phyloP scores from a whole-genome alignment of 2,797 vertebrate species.

The Myotis findleyi region DNA sequence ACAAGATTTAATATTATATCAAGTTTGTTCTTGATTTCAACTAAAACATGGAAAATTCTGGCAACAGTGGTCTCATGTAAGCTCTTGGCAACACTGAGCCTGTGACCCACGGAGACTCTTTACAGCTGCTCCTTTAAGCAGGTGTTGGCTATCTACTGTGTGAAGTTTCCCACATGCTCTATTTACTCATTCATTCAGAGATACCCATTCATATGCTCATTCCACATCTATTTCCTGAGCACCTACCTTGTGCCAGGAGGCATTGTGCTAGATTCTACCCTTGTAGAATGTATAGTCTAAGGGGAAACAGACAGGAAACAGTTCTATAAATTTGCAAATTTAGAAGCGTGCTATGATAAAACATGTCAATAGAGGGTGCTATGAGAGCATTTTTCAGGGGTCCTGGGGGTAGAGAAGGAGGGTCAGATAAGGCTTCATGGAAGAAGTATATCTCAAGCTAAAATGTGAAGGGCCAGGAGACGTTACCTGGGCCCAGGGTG shows the following conservation, averaged over 20 bases:
- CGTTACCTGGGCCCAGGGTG: neutral
- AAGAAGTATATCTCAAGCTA: neutral
- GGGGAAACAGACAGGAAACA: neutral
- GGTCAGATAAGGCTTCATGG: neutral
- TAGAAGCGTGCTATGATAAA: neutral
- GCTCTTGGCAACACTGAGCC: neutral
- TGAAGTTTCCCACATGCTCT: neutral
- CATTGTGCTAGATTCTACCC: neutral
- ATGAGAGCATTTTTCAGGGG: neutral
- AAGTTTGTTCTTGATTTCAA: neutral
- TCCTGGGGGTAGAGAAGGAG: neutral
- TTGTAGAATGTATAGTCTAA: neutral
- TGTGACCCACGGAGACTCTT: neutral
- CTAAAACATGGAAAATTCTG: neutral
- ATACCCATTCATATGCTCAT: neutral
- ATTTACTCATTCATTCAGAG: neutral
- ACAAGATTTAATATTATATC: neutral
- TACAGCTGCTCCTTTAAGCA: neutral
- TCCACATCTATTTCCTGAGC: neutral
- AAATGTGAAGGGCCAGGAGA: neutral
- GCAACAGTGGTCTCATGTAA: neutral
- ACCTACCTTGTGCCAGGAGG: neutral
- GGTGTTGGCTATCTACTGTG: neutral
- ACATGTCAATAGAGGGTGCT: neutral
- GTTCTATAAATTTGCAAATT: neutral